Conservation (phyloP, 2,888 invertebrate species). For the Corbicula japonica region DNA sequence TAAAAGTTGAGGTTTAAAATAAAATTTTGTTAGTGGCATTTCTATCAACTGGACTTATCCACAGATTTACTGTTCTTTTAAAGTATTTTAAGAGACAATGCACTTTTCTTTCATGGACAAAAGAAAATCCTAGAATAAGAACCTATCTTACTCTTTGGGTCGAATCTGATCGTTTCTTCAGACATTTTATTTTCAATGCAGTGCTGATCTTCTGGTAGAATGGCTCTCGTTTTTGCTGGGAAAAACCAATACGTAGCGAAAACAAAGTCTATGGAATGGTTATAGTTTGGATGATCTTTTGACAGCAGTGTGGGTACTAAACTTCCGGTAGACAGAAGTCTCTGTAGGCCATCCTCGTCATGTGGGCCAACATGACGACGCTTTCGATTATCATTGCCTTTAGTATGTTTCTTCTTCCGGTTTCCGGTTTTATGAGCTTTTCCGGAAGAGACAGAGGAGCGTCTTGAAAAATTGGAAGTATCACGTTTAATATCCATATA, state of each 20-base stretch:
- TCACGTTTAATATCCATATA: no score
- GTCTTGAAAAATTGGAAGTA: no score
- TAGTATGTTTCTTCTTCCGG: conserved; percentile 50
- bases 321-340: conserved; percentile 87
- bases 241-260: conserved; percentile 93
- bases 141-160: conserved; percentile 84
- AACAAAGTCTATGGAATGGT: conserved; percentile 89
- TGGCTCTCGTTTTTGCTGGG: conserved; percentile 88
- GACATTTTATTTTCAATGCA: conserved; percentile 89
- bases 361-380: conserved; percentile 87
- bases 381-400: no score
- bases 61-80: no score
- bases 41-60: no score
- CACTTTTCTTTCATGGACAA: no score
- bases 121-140: no score
- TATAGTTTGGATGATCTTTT: conserved; percentile 86
- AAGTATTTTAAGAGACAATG: no score
- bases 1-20: no score
- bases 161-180: conserved; percentile 84
- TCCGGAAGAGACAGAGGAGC: not conserved
- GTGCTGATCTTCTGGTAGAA: conserved; percentile 89
- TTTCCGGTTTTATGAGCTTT: not conserved
- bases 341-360: conserved; percentile 86
- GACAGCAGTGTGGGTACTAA: conserved; percentile 86
- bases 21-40: no score